Base-by-base conservation (phyloP, 2,888 invertebrate genomes). In the Tenthredo amoena region DNA sequence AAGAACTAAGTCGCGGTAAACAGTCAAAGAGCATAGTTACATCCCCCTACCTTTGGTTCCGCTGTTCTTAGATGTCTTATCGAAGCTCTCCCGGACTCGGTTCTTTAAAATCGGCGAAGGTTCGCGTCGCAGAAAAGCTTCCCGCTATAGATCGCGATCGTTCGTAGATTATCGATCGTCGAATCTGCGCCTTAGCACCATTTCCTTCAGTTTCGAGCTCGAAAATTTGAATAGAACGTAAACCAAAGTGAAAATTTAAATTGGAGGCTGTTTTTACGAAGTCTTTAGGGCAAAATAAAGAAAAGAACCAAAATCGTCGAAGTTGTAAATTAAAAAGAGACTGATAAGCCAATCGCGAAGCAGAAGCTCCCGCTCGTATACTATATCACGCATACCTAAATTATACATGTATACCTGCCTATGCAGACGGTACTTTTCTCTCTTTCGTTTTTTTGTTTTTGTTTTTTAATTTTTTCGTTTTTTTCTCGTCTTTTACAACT, bases 1-100 rank as follows among this genome's bases (percentile, higher is more conserved):
- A 89, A 89, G 88, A 58, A 83, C 68, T 83, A 37, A 83, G 87
- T 87, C 88, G 87, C 88, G 89, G 92, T 91, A 91, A 91, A 91
- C 91, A 91, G 90, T 83, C 83, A 68, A 47, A 83, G 68, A 83
- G 83, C n/a, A 26, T 74, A 43, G 72, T n/a, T n/a, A n/a, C 43
- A 68, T 34, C 68, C 26, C 9, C 26, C 62, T 26, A 62, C 62
- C 47, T 47, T n/a, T 47, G 47, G 6, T n/a, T 47, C 37, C n/a
- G 37, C 5, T 71, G 71, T 81, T 47, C 62, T 37, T 40, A 81
- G 58, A 81, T 81, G 34, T n/a, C 15, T 62, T 81, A 62, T 62
- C 81, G 81, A 37, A 62, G 21, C 21, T 81, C 37, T 31, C 50
- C 18, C 15, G 4, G 55, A 77, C 31, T 40, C 72, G n/a, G 72